Conservation (phyloP, 2,888 invertebrate species). For the Athripsodes cinereus region DNA sequence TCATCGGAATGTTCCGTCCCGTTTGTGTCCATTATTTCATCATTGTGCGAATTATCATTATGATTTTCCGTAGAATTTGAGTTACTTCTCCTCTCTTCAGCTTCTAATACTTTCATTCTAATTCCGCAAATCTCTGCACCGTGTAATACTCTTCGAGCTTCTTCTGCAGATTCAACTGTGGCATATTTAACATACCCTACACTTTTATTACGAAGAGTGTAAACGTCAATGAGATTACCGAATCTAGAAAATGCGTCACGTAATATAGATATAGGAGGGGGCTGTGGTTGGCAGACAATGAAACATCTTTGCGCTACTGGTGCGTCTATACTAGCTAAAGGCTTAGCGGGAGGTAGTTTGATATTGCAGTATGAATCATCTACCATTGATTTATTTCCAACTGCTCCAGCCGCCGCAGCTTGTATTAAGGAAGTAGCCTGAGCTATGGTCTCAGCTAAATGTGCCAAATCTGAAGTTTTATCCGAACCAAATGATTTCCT, state of each 20-base stretch:
- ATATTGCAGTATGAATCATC: constrained; percentile 57
- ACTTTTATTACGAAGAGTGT: constrained; percentile 81
- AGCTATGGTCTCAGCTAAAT: constrained; percentile 68
- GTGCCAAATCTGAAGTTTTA: constrained; percentile 53
- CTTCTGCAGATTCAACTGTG: constrained; percentile 63
- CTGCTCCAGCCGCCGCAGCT: constrained; percentile 48
- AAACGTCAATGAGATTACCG: constrained; percentile 85
- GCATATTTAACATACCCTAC: constrained; percentile 91
- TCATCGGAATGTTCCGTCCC: constrained; percentile 23
- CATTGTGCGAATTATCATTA: constrained; percentile 10
- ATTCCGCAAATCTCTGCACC: constrained; percentile 85
- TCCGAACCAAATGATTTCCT: constrained; percentile 35
- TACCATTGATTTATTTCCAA: constrained; percentile 32
- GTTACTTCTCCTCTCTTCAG: constrained; percentile 56
- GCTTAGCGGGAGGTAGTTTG: constrained; percentile 65
- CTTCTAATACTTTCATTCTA: constrained; percentile 81
- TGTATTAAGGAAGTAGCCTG: constrained; percentile 71
- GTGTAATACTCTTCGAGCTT: constrained; percentile 72
- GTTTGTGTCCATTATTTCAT: constrained; percentile 11
- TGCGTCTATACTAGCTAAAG: constrained; percentile 62
- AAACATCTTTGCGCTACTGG: constrained; percentile 62
- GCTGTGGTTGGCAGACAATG: constrained; percentile 56
- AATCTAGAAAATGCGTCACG: constrained; percentile 88
- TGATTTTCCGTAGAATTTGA: constrained; percentile 8
- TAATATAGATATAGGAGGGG: constrained; percentile 72